Percentiles rank a stretch among this genome's conserved stretches.
Conservation (phyloP, 2,113 vertebrate species). For the Choloepus hoffmanni region DNA sequence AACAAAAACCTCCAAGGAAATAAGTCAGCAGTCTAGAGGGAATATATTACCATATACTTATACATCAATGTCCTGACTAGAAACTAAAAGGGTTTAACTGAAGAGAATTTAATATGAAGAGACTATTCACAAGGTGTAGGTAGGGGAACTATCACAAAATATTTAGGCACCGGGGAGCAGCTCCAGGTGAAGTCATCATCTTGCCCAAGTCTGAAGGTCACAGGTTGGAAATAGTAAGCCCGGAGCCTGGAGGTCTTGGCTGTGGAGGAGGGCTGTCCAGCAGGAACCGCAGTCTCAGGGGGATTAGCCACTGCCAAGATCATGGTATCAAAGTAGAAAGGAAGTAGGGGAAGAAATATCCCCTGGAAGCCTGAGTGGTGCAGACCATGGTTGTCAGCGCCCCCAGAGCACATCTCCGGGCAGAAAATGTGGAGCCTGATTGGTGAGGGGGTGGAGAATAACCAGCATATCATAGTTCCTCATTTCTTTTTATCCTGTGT, state of each 20-base stretch:
- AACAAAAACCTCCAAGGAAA: neutral
- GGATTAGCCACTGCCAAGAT: neutral
- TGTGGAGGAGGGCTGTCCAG: neutral
- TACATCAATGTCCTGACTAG: neutral
- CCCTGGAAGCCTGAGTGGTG: too few species aligned
- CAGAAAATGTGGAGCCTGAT: neutral
- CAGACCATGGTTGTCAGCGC: neutral
- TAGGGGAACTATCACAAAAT: neutral
- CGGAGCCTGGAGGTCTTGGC: neutral
- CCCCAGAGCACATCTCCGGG: neutral
- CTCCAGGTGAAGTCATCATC: neutral
- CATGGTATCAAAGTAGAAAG: neutral
- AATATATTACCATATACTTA: neutral
- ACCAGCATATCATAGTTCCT: neutral
- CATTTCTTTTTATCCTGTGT: neutral
- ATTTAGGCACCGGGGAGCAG: neutral
- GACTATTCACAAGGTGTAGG: too few species aligned
- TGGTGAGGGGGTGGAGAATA: neutral
- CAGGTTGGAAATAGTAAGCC: neutral
- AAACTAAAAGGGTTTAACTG: neutral
- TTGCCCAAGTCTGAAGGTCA: neutral
- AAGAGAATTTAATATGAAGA: neutral
- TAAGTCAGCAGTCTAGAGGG: neutral
- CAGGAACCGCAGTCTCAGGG: neutral
- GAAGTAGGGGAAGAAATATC: neutral